Conservation (phyloP, 2,113 vertebrate species). For the Fregetta grallaria region DNA sequence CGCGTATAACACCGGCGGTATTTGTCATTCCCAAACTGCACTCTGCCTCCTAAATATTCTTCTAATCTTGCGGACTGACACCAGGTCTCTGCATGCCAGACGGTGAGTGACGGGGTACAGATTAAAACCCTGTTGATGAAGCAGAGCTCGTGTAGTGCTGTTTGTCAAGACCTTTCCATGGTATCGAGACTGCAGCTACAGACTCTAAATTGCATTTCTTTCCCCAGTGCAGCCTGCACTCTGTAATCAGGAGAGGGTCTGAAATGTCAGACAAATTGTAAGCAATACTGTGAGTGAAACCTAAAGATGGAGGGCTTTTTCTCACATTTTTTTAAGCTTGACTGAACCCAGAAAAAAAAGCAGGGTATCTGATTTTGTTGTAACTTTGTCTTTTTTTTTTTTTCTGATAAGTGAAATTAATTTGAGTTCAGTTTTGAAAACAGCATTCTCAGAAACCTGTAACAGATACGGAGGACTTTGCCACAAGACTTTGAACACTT, state of each 20-base stretch:
- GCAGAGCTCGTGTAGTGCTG: background rate
- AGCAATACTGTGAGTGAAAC: background rate
- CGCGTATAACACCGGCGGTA: background rate
- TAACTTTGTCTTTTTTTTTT: background rate
- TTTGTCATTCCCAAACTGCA: slow-evolving; percentile 10
- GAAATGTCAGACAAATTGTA: background rate
- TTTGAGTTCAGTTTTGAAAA: background rate
- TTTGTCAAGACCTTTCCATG: background rate
- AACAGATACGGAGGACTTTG: background rate
- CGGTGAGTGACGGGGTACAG: background rate
- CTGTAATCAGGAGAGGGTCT: background rate
- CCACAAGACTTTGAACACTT: background rate
- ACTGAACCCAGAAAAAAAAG: background rate
- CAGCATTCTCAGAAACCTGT: background rate
- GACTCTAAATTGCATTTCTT: background rate
- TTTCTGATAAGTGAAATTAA: background rate
- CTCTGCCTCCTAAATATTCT: background rate
- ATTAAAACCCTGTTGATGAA: slow-evolving; percentile 29
- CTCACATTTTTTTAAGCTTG: background rate
- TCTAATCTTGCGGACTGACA: slow-evolving; percentile 31
- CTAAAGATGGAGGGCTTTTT: background rate
- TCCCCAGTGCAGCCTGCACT: background rate
- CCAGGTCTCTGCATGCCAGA: slow-evolving; percentile 7
- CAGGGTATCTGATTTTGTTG: background rate
- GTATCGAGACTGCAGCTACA: background rate